phyloP scores from a whole-genome alignment of 92 coral and sea anemone species.

The Umimayanthus kanabou region DNA sequence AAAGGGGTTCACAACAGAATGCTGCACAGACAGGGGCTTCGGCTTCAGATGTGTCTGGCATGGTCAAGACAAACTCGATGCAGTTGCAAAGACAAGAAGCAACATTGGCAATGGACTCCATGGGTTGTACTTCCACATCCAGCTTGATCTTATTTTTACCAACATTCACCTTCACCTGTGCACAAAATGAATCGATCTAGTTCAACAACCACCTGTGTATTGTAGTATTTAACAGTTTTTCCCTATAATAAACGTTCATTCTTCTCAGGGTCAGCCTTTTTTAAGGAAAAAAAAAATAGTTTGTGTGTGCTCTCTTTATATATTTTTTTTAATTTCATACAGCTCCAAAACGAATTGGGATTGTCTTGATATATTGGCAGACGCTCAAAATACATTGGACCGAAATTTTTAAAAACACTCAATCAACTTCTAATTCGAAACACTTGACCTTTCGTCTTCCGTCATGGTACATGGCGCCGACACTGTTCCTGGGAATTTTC shows the following conservation, averaged over 20 bases:
- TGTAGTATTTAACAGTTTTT: slow-evolving; percentile 7
- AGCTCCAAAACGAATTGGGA: neutral
- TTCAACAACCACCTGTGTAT: slow-evolving; percentile 21
- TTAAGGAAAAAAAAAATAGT: no score
- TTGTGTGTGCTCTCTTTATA: neutral
- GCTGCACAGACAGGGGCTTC: neutral
- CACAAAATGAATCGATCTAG: slow-evolving; percentile 9
- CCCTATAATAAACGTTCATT: neutral
- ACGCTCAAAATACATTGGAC: slow-evolving; percentile 13
- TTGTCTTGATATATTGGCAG: neutral
- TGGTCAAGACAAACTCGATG: slow-evolving; percentile 25
- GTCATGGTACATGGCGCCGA: neutral
- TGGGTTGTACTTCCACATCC: slow-evolving; percentile 43
- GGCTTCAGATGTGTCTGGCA: slow-evolving; percentile 21
- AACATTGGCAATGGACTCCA: slow-evolving; percentile 41
- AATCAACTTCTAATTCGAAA: neutral
- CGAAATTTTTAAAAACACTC: slow-evolving; percentile 8
- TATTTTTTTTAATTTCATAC: neutral
- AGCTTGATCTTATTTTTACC: slow-evolving; percentile 40
- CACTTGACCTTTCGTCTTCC: neutral
- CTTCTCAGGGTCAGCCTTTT: neutral
- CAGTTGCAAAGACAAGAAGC: slow-evolving; percentile 38
- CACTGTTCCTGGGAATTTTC: slow-evolving; percentile 5
- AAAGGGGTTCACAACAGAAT: no score
- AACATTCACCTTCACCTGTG: slow-evolving; percentile 43